Evolutionary conservation across 1,140 invertebrate genomes (phyloP), one percentile per base, ranked within the genome.

Genomic region (Ectropis grisescens): DNA sequence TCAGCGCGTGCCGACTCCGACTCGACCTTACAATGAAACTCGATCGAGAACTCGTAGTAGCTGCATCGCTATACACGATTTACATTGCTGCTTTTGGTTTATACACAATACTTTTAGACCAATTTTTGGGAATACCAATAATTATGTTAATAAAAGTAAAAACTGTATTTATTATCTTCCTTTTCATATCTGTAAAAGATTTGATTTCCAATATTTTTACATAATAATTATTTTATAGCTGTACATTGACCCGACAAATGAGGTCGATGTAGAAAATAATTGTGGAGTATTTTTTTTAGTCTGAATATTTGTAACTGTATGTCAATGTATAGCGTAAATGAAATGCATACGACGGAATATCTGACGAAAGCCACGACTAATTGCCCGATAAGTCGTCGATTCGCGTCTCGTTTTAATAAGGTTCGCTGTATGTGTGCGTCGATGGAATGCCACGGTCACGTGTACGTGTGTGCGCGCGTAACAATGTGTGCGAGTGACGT

Each of bases 381-480:
- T 80, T 76, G 75, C 68, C 71, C 71, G 75, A 80, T 80, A 80
- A 80, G 68, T 78, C 68, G 75, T 72, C 75, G 68, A 80, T 80
- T 78, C 72, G 66, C 65, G 64, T 80, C 72, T 78, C 72, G 72
- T 75, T 80, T 80, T 80, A 80, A 80, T 80, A 80, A 78, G 75
- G 75, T 75, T 58, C 65, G 65, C 62, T 64, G 68, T 53, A 70
- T 55, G 65, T 71, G 54, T 55, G 66, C 64, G 56, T 59, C 60
- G 58, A 66, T 67, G 69, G 75, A 80, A 80, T 80, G 71, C 75
- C 71, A 74, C 67, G 69, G 71, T 68, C 72, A 74, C 51, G 46
- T 49, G 35, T 28, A 14, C 35, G 19, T 47, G 69, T 71, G 58
- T 40, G 58, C 25, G 61, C 46, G 46, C 4, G n/a, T 7, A 25